Percentiles rank a stretch among this genome's conserved stretches.
These are phyloP conservation scores for Trogon melanurus DNA, from an alignment of 2,113 vertebrate genomes.

Conservation along the genomic window DNA sequence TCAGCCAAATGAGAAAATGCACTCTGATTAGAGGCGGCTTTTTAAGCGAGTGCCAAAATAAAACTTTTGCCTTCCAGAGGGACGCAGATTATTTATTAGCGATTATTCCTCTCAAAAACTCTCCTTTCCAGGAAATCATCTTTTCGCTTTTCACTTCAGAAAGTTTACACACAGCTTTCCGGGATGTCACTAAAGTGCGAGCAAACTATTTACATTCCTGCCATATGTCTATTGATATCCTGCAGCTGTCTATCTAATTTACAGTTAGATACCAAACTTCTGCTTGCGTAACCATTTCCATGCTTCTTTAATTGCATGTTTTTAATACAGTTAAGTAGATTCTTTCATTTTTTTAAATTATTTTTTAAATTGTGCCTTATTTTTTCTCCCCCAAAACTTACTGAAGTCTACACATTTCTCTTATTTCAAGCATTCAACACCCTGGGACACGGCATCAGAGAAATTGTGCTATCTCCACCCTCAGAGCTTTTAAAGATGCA, in stretches of 20 bases:
- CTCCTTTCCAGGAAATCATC: slow-evolving; percentile 23
- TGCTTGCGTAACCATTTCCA: slow-evolving; percentile 33
- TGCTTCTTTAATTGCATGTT: neutral
- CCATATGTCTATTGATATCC: slow-evolving; percentile 39
- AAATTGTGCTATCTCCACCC: neutral
- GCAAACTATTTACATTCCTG: slow-evolving; percentile 55
- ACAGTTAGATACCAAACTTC: slow-evolving; percentile 38
- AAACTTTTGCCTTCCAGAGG: neutral
- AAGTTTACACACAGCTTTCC: slow-evolving; percentile 60
- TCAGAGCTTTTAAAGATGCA: neutral
- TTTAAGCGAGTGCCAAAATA: neutral
- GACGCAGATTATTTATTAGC: slow-evolving; percentile 5
- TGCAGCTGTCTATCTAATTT: slow-evolving; percentile 50
- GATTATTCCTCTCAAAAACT: neutral
- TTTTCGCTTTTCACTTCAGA: slow-evolving; percentile 10
- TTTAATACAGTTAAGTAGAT: neutral
- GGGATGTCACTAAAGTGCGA: slow-evolving; percentile 41
- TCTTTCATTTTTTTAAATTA: neutral
- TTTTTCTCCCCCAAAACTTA: neutral
- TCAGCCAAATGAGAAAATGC: neutral
- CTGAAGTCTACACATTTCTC: neutral
- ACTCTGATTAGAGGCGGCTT: neutral
- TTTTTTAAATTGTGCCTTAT: neutral
- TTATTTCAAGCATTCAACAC: neutral
- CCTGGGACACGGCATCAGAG: neutral